Evolutionary conservation across 2,888 invertebrate species (phyloP), one percentile per base, ranked within the genome.

Genomic region (Drosophila mettleri): DNA sequence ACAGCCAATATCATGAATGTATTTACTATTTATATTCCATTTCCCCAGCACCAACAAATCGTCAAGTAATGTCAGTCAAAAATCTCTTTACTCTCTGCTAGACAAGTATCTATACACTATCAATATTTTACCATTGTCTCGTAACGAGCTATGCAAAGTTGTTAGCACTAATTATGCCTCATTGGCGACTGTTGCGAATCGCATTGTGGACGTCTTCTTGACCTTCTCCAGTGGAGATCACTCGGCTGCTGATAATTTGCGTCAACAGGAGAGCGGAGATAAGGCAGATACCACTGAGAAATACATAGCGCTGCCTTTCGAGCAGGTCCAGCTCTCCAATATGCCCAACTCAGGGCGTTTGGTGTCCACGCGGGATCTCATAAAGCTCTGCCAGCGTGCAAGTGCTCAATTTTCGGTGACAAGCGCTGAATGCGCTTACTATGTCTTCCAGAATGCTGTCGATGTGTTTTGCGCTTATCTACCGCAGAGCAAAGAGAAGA

Each of bases 391-490:
- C 89, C 93, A 94, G 5, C 93, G 99, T 88, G 95, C 97, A 6
- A 94, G 95, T 12, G 92, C 94, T 14, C 95, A 95, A 80, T 97
- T 96, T 91, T 94, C 96, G 67, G 94, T 96, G 0, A 94, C 95
- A 0, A 96, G 96, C 67, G 66, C 91, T 0, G 92, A 92, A 67
- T 92, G 92, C 69, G 92, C 92, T 2, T 92, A 92, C 74, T 92
- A 91, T 70, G 92, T 92, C 4, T 94, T 97, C 45, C 96, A 97
- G 93, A 97, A 98, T 92, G 97, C 98, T 0, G 94, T 98, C 22
- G 98, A 99, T 90, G 95, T 98, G 68, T 99, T 99, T 91, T 97
- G 97, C 69, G 96, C 96, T 55, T 96, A 96, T 24, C 93, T 96
- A 29, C 92, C 95, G 0, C 94, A 94, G n/a, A 92, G 93, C 77